Percentiles rank a stretch among this genome's conserved stretches.
Evolutionary conservation across 1,140 invertebrate genomes (phyloP).

Genomic region (Diabrotica virgifera): DNA sequence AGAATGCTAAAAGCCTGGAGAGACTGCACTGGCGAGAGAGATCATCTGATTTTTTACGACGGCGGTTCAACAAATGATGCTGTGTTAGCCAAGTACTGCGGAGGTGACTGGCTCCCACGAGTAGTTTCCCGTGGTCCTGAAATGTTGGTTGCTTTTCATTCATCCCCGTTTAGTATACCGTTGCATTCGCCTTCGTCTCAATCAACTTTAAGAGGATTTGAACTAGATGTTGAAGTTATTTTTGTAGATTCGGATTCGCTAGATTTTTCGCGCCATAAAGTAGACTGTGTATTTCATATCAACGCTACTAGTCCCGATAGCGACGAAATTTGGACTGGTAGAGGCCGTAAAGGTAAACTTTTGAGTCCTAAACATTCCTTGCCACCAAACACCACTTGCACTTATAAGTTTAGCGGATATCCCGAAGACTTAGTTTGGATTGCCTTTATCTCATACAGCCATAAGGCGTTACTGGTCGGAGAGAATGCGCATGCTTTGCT

Average conservation of each 20-base stretch:
- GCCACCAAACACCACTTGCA: conserved; percentile 81
- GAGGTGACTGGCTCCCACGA: conserved; percentile 74
- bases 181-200: conserved; percentile 54
- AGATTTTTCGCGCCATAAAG: conserved; percentile 61
- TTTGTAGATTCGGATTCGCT: conserved; percentile 79
- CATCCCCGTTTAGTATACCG: conserved; percentile 71
- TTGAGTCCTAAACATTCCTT: conserved; percentile 78
- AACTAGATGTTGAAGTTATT: conserved; percentile 82
- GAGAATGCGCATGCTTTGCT: conserved; percentile 42
- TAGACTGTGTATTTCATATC: conserved; percentile 68
- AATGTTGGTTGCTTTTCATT: conserved; percentile 84
- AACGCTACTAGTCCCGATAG: conserved; percentile 62
- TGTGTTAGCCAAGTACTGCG: conserved; percentile 81
- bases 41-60: conserved; percentile 83
- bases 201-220: conserved; percentile 69
- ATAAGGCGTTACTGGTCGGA: conserved; percentile 61
- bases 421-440: conserved; percentile 80
- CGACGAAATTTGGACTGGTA: conserved; percentile 50
- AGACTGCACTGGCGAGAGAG: conserved; percentile 75
- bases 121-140: conserved; percentile 70
- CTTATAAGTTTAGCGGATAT: conserved; percentile 77
- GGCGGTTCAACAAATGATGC: conserved; percentile 75
- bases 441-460: conserved; percentile 80
- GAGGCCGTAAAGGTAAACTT: conserved; percentile 61
- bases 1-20: conserved; percentile 73